A percentile compares a stretch with the other conserved stretches of the same genome.
Conservation (phyloP, 1,140 invertebrate genomes). For the Lordiphosa clarofinis region DNA sequence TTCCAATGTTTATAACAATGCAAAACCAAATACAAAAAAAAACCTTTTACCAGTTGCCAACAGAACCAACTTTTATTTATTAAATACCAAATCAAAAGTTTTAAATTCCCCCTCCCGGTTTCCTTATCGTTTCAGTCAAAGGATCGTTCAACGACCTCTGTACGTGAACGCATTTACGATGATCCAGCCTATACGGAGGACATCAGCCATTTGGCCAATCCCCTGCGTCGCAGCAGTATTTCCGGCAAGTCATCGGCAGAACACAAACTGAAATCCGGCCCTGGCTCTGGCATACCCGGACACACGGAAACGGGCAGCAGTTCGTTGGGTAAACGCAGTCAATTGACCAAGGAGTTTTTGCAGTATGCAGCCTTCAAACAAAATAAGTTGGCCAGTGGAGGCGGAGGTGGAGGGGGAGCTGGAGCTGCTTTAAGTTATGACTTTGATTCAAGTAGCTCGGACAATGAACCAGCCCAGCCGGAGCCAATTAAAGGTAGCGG, state of each 20-base stretch:
- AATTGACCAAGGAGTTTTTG: constrained; percentile 64
- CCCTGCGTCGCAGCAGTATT: constrained; percentile 70
- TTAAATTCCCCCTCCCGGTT: too few species aligned
- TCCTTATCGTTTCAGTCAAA: constrained; percentile 44
- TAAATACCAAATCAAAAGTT: too few species aligned
- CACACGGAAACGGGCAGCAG: constrained; percentile 33
- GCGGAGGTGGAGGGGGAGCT: constrained; percentile 5
- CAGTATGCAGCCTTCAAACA: constrained; percentile 51
- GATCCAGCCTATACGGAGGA: constrained; percentile 79
- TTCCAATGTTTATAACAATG: too few species aligned
- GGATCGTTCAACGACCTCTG: constrained; percentile 56
- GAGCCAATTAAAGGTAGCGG: constrained; percentile 27
- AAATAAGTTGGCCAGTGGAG: constrained; percentile 8
- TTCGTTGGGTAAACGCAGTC: constrained; percentile 61
- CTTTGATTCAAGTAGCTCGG: constrained; percentile 65
- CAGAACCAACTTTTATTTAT: too few species aligned
- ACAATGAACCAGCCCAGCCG: constrained; percentile 38
- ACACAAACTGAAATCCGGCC: constrained; percentile 19
- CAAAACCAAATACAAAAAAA: too few species aligned
- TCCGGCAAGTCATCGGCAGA: constrained; percentile 50
- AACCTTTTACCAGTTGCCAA: too few species aligned
- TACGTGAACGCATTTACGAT: constrained; percentile 75
- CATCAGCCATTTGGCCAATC: constrained; percentile 77
- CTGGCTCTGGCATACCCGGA: not conserved
- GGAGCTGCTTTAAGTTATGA: constrained; percentile 27